Percentiles rank a stretch among this genome's conserved stretches.
phyloP scores from a whole-genome alignment of 2,888 invertebrate genomes.

The Philereme vetulata region DNA sequence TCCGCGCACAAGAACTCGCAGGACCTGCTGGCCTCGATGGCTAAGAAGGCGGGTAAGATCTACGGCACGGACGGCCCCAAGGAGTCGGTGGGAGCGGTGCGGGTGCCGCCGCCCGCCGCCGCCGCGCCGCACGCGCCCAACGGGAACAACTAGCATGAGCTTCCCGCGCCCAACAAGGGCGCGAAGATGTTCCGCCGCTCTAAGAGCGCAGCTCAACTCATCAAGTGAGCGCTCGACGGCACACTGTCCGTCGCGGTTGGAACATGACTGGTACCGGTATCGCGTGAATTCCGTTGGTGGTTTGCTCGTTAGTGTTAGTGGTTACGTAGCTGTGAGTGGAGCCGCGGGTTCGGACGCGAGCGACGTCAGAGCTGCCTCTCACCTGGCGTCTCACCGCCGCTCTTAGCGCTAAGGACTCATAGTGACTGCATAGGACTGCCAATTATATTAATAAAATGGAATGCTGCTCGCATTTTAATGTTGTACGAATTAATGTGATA shows the following conservation, averaged over 20 bases:
- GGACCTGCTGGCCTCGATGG: slow-evolving; percentile 98
- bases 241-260: slow-evolving; percentile 3
- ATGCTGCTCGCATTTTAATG: slow-evolving; percentile 68
- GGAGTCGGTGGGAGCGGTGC: slow-evolving; percentile 54
- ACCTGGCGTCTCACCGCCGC: slow-evolving; percentile 30
- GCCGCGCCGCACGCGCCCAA: slow-evolving; percentile 60
- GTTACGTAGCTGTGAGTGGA: slow-evolving; percentile 13
- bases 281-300: slow-evolving; percentile 19
- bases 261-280: slow-evolving; percentile 19
- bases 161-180: slow-evolving; percentile 77
- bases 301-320: slow-evolving; percentile 14
- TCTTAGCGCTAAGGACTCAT: slow-evolving; percentile 49
- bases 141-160: slow-evolving; percentile 81
- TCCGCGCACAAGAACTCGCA: slow-evolving; percentile 98
- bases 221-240: slow-evolving; percentile 64
- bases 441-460: slow-evolving; percentile 66
- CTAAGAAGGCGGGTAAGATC: slow-evolving; percentile 98
- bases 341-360: no score
- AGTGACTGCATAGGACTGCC: slow-evolving; percentile 75
- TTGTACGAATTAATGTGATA: slow-evolving; percentile 75
- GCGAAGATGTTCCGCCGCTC: slow-evolving; percentile 84
- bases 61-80: slow-evolving; percentile 91
- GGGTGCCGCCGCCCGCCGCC: slow-evolving; percentile 42
- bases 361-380: no score
- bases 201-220: slow-evolving; percentile 82